These are phyloP conservation scores for Sphinx pinastri DNA, from an alignment of 2,888 invertebrate genomes.

Conservation along the genomic window DNA sequence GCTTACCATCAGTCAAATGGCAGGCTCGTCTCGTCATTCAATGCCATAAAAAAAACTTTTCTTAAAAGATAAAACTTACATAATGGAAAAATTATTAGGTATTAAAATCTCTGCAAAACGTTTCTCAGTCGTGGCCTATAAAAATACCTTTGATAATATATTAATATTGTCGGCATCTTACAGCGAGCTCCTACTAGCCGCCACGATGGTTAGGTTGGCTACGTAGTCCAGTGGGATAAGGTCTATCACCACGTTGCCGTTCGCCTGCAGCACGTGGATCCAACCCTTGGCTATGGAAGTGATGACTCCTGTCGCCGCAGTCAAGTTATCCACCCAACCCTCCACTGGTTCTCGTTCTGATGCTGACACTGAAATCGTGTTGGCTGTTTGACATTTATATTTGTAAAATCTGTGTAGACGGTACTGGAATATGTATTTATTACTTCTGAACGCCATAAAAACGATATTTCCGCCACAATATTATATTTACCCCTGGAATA, in stretches of 20 bases:
- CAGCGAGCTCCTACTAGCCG: not conserved
- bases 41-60: too few species aligned
- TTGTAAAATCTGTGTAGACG: too few species aligned
- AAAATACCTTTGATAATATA: too few species aligned
- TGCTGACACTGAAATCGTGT: conserved; percentile 9
- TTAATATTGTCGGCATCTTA: not conserved
- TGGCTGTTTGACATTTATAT: not conserved
- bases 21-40: too few species aligned
- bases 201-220: conserved; percentile 19
- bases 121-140: too few species aligned
- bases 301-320: not conserved
- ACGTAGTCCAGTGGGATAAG: conserved; percentile 22
- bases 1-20: too few species aligned
- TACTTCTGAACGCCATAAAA: too few species aligned
- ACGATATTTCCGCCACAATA: too few species aligned
- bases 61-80: too few species aligned
- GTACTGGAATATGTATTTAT: not conserved
- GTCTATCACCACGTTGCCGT: not conserved
- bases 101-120: too few species aligned
- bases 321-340: conserved; percentile 20
- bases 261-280: not conserved
- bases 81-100: too few species aligned
- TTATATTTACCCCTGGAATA: too few species aligned
- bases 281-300: not conserved
- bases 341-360: not conserved